These are phyloP conservation scores for Polydrusus tereticollis DNA, from an alignment of 2,888 invertebrate species.

Conservation along the genomic window DNA sequence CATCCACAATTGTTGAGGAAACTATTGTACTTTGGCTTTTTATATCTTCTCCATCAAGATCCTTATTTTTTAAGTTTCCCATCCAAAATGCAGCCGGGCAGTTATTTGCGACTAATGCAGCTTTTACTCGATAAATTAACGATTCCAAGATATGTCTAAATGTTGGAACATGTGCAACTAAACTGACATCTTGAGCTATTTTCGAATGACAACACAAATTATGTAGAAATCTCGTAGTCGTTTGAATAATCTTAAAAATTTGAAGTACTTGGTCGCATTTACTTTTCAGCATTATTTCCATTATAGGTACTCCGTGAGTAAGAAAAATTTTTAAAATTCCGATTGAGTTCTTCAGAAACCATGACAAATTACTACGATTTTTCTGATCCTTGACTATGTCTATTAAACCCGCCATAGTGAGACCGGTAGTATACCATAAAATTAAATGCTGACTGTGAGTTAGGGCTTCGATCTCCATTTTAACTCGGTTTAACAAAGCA, in stretches of 20 bases:
- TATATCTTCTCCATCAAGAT: slow-evolving; percentile 85
- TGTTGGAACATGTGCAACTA: slow-evolving; percentile 84
- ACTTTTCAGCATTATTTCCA: slow-evolving; percentile 80
- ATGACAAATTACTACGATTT: slow-evolving; percentile 73
- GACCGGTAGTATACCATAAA: slow-evolving; percentile 76
- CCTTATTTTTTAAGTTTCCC: slow-evolving; percentile 89
- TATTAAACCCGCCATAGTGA: slow-evolving; percentile 75
- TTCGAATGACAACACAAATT: slow-evolving; percentile 86
- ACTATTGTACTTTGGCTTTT: slow-evolving; percentile 69
- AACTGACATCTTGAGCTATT: slow-evolving; percentile 77
- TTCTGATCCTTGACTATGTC: slow-evolving; percentile 76
- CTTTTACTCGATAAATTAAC: slow-evolving; percentile 87
- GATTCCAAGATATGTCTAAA: slow-evolving; percentile 84
- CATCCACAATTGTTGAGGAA: slow-evolving; percentile 50
- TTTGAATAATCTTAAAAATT: slow-evolving; percentile 83
- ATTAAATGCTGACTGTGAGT: slow-evolving; percentile 74
- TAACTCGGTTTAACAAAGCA: slow-evolving; percentile 72
- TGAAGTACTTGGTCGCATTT: slow-evolving; percentile 80
- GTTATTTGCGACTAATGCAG: slow-evolving; percentile 84
- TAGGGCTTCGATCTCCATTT: slow-evolving; percentile 68
- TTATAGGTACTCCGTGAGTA: slow-evolving; percentile 79
- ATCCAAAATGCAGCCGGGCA: slow-evolving; percentile 90
- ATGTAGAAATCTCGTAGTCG: slow-evolving; percentile 84
- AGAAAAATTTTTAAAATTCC: slow-evolving; percentile 78
- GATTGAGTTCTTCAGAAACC: slow-evolving; percentile 77